Evolutionary conservation across 1,140 invertebrate species (phyloP).

Genomic region (Akabosia matsudoensis): DNA sequence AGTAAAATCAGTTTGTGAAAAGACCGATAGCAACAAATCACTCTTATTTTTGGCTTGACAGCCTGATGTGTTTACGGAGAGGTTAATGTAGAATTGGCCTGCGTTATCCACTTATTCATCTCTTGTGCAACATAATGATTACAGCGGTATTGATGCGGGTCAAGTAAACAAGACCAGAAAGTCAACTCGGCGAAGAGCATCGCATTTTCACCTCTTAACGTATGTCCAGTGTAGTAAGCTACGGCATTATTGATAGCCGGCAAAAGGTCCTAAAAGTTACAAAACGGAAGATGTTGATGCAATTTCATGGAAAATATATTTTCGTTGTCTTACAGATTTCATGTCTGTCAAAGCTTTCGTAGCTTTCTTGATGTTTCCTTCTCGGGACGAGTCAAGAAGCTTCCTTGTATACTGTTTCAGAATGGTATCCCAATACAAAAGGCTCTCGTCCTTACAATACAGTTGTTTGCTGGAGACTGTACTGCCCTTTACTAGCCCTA

Average conservation of each 20-base stretch:
- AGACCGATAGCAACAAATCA: neutral
- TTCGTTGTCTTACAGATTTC: neutral
- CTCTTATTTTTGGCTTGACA: neutral
- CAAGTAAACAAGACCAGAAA: slow-evolving; percentile 2
- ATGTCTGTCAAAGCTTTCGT: too few species aligned
- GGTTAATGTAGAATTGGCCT: neutral
- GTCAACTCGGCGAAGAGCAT: neutral
- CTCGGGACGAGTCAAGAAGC: neutral
- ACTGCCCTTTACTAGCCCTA: neutral
- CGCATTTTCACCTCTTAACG: neutral
- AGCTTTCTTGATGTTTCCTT: too few species aligned
- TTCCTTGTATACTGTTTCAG: neutral
- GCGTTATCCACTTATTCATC: neutral
- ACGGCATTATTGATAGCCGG: neutral
- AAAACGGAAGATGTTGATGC: neutral
- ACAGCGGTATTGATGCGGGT: neutral
- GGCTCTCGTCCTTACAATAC: neutral
- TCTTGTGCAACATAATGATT: neutral
- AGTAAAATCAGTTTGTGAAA: neutral
- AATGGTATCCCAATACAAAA: neutral
- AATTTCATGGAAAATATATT: neutral
- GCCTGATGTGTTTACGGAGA: slow-evolving; percentile 15
- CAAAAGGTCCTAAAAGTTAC: neutral
- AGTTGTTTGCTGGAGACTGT: neutral
- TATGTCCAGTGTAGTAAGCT: neutral